phyloP scores from a whole-genome alignment of 2,888 invertebrate species.

The Drymonia ruficornis region DNA sequence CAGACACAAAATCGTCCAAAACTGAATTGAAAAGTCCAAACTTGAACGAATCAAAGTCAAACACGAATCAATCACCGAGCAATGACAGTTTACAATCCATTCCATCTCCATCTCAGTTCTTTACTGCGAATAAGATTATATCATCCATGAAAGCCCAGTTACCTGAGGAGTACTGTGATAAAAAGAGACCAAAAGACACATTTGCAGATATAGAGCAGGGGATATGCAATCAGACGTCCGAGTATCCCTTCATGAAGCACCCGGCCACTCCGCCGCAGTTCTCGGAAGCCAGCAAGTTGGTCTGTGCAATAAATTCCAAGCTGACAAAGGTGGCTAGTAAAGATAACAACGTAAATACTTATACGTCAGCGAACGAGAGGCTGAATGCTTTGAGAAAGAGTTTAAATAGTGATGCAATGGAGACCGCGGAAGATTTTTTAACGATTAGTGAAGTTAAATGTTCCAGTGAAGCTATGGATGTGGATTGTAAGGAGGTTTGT shows the following conservation, averaged over 20 bases:
- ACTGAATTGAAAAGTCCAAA: constrained; percentile 56
- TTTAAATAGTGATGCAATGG: constrained; percentile 53
- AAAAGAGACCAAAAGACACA: constrained; percentile 66
- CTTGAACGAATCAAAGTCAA: constrained; percentile 53
- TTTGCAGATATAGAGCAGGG: constrained; percentile 78
- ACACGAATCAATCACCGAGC: constrained; percentile 59
- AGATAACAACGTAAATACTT: constrained; percentile 44
- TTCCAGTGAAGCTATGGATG: constrained; percentile 65
- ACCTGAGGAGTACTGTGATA: constrained; percentile 67
- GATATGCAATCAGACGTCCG: constrained; percentile 71
- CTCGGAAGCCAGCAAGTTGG: constrained; percentile 73
- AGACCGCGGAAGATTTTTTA: constrained; percentile 29
- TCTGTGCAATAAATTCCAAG: constrained; percentile 77
- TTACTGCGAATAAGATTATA: constrained; percentile 77
- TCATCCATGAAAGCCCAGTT: constrained; percentile 78
- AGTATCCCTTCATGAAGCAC: constrained; percentile 74
- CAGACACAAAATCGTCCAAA: constrained; percentile 36
- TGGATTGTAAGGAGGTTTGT: constrained; percentile 65
- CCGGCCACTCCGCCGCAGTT: constrained; percentile 78
- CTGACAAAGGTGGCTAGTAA: constrained; percentile 56
- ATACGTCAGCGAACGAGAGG: constrained; percentile 59
- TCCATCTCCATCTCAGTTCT: constrained; percentile 75
- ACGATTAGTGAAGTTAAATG: constrained; percentile 33
- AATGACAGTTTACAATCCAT: constrained; percentile 67
- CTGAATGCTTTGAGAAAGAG: constrained; percentile 56